Base-by-base conservation (phyloP, 1,140 invertebrate species). In the Drosophila asahinai region DNA sequence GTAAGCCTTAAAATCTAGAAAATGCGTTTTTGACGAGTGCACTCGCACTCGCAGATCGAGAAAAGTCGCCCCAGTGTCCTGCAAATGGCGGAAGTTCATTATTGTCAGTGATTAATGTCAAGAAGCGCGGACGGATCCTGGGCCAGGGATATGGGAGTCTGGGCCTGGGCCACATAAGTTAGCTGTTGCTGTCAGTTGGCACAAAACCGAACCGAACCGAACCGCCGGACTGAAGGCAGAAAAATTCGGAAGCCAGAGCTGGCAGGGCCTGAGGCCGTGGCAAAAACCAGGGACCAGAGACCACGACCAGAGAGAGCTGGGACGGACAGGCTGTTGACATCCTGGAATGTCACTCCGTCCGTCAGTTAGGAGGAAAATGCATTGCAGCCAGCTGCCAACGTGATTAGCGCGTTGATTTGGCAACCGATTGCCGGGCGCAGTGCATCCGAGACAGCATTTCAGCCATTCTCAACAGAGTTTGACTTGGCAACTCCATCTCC, bases 31-130 rank as follows among this genome's bases (percentile, higher is more conserved):
- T 27, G 57, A 49, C n/a, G 11, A 61, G 77, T 77, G 58, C 57
- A 59, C 70, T 38, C 27, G 27, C 27, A 27, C 27, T 30, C 5
- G 49, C 55, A 52, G 66, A 78, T 86, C 64, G 40, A 62, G 65
- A 68, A 62, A 65, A 54, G 67, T 38, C 67, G 48, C 17, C 25
- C 61, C 76, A 62, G 77, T 66, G 59, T 63, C 75, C 76, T 83
- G 81, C 64, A 81, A 86, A 77, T 65, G 82, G 66, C 86, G 89
- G 91, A 92, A 92, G 91, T 92, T 92, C 91, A 92, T 92, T 92
- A 92, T 92, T 91, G 91, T 80, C 91, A 82, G 91, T 92, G 91
- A 92, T 92, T 92, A 92, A 92, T 92, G 91, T 77, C 79, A 65
- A 72, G 76, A 80, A 73, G 60, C 73, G 71, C 66, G 55, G 65